A percentile compares a stretch with the other conserved stretches of the same genome.
phyloP scores from a whole-genome alignment of 2,797 vertebrate species.

The Darevskia nairensis region DNA sequence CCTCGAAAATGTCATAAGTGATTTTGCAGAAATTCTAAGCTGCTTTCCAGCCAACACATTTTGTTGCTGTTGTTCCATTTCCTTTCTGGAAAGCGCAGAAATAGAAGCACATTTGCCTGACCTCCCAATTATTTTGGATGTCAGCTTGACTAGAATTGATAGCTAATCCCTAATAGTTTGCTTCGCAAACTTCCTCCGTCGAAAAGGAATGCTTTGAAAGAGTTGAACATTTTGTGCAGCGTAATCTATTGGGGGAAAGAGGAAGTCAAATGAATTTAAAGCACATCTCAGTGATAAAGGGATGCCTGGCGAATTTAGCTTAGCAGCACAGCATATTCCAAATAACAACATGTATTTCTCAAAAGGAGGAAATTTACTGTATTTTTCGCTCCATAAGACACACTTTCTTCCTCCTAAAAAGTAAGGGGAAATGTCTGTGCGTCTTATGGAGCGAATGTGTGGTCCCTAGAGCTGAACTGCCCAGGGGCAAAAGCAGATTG shows the following conservation, averaged over 20 bases:
- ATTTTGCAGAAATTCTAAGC: neutral
- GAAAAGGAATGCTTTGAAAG: neutral
- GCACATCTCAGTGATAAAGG: neutral
- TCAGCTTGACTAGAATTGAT: neutral
- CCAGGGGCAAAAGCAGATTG: too few relatives aligned
- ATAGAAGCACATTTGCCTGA: conserved; percentile 33
- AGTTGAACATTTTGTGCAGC: neutral
- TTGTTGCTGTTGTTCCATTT: neutral
- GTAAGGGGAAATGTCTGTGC: too few relatives aligned
- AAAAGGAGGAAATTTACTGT: neutral
- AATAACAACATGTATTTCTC: too few relatives aligned
- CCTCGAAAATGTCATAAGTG: neutral
- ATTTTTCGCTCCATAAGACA: too few relatives aligned
- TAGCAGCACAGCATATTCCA: conserved; percentile 5
- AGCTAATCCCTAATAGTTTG: neutral
- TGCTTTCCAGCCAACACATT: neutral
- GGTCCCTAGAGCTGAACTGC: too few relatives aligned
- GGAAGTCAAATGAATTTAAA: too few relatives aligned
- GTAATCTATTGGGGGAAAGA: neutral
- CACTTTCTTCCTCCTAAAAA: too few relatives aligned
- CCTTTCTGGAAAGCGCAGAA: conserved; percentile 11
- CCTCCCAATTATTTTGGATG: conserved; percentile 27
- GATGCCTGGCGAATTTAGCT: neutral
- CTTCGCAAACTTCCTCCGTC: neutral
- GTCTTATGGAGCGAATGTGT: too few relatives aligned